phyloP scores from a whole-genome alignment of 1,140 invertebrate species.

The Drosophila neocordata region DNA sequence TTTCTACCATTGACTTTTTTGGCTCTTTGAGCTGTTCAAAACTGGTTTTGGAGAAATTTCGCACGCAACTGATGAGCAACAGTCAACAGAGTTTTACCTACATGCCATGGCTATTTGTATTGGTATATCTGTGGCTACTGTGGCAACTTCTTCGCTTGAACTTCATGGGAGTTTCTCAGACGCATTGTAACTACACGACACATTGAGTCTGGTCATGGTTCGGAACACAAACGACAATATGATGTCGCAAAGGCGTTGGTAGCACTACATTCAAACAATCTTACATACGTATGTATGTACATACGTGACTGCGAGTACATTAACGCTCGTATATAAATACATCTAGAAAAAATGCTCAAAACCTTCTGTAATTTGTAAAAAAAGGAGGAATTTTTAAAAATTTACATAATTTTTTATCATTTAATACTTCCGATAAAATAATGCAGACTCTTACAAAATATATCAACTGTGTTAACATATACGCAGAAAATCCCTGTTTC shows the following conservation, averaged over 20 bases:
- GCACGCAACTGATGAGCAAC: conserved; percentile 37
- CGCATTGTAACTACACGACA: conserved; percentile 12
- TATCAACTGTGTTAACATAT: too few species aligned
- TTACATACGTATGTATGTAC: not conserved
- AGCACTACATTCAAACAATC: not conserved
- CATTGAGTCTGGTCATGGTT: conserved; percentile 54
- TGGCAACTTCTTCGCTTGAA: conserved; percentile 24
- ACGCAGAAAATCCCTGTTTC: too few species aligned
- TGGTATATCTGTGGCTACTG: conserved; percentile 3
- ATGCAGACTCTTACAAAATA: too few species aligned
- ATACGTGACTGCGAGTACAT: not conserved
- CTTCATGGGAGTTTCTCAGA: conserved; percentile 30
- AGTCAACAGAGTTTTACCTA: conserved; percentile 27
- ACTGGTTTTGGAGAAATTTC: conserved; percentile 58
- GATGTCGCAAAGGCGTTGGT: conserved; percentile 11
- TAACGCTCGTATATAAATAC: not conserved
- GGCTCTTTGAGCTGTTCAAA: conserved; percentile 51
- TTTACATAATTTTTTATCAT: too few species aligned
- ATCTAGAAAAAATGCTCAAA: not conserved
- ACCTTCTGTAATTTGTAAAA: too few species aligned
- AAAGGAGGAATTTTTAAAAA: too few species aligned
- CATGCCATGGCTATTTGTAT: conserved; percentile 11
- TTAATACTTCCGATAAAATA: too few species aligned
- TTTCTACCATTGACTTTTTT: conserved; percentile 35
- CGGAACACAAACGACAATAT: conserved; percentile 29